Evolutionary conservation across 1,140 invertebrate species (phyloP).

Genomic region (Trichomalopsis sarcophagae): DNA sequence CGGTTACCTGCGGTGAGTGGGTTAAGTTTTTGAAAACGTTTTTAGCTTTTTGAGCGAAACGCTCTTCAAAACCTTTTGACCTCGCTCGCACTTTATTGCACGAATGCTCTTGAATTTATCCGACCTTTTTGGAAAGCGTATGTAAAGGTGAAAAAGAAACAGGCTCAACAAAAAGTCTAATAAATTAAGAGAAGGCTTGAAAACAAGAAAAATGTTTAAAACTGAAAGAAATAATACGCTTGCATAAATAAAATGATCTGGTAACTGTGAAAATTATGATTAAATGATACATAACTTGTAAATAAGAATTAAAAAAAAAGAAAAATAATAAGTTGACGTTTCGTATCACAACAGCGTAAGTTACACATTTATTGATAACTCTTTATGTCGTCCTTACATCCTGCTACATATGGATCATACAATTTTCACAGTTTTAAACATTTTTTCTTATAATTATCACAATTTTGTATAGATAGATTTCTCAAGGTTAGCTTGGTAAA

Average conservation of each 20-base stretch:
- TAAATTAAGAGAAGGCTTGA: conserved; percentile 11
- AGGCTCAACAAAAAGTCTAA: conserved; percentile 21
- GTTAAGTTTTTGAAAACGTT: not conserved
- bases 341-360: conserved; percentile 46
- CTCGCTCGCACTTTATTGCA: not conserved
- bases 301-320: conserved; percentile 6
- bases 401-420: conserved; percentile 29
- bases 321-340: not conserved
- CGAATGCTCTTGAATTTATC: not conserved
- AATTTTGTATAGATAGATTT: not conserved
- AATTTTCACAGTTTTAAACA: conserved; percentile 54
- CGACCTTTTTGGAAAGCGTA: not conserved
- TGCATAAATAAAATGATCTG: not conserved
- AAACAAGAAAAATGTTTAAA: conserved; percentile 51
- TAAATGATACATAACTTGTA: not conserved
- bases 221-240: conserved; percentile 35
- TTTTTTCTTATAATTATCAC: conserved; percentile 51
- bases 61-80: not conserved
- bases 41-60: not conserved
- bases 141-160: not conserved
- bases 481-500: conserved; percentile 29
- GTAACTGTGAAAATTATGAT: not conserved
- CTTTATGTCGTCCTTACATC: conserved; percentile 39
- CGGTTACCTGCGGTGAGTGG: no score
- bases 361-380: conserved; percentile 51